Evolutionary conservation across 2,113 vertebrate genomes (phyloP), one percentile per base, ranked within the genome.

Genomic region (Arizona elegans): DNA sequence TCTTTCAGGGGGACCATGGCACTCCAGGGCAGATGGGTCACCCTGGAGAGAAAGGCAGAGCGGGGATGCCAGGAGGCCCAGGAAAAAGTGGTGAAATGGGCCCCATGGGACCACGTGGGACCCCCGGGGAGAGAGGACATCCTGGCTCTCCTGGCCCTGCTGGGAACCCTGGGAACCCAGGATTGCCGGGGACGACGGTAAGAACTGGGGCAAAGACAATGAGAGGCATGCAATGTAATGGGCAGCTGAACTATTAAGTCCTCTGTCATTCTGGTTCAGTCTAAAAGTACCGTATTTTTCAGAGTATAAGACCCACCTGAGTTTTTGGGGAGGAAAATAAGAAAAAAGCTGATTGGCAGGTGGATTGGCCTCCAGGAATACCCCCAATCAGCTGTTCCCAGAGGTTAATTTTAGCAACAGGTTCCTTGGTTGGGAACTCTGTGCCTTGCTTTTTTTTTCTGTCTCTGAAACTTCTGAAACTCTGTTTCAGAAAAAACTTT

Each of bases 31-130:
- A 98, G 94, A 97, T 97, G 85, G 99, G 99, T 0, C 86, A 98
- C 62, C 96, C 98, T 0, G 99, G 99, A 26, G 99, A 99, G 95
- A 98, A 99, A 92, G 99, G 99, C n/a, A 97, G 98, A 95, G 98
- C 99, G 0, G 99, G 99, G 0, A 98, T 96, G 92, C 98, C 99
- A 0, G 98, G 98, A 0, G 98, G 98, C 3, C 97, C 97, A 0
- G 97, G 98, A 43, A 99, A 99, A 87, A 98, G 98, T 3, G 98
- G 98, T 29, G 97, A 98, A 85, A 98, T 98, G 96, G 98, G 98
- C 13, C 97, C 98, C 2, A 97, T 98, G 12, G 99, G 99, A 13
- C 99, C 98, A 0, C 96, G 94, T 0, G 99, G 99, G 1, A 98
- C 99, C 0, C 96, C 97, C 7, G 99, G 99, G 0, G 99, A 99